Evolutionary conservation across 2,113 vertebrate species (phyloP).

Genomic region (Aleadryas rufinucha): DNA sequence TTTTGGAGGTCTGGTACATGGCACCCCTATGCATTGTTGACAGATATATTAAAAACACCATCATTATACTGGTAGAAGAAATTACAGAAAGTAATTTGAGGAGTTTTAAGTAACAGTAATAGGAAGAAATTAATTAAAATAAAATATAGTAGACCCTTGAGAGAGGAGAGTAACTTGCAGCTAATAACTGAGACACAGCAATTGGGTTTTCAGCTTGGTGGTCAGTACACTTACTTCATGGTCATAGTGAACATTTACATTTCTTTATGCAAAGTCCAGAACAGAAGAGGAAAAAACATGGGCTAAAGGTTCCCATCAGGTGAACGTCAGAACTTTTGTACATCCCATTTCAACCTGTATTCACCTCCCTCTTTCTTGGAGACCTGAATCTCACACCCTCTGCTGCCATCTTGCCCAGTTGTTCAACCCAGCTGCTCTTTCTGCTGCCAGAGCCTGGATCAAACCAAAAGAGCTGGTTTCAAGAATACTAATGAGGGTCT

Average conservation of each 20-base stretch:
- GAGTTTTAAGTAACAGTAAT: not conserved
- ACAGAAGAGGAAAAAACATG: not conserved
- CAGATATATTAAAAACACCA: not conserved
- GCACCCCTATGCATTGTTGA: not conserved
- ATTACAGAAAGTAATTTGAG: not conserved
- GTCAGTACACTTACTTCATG: not conserved
- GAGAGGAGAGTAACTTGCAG: not conserved
- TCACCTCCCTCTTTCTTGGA: not conserved
- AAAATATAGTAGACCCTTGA: not conserved
- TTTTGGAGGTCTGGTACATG: not conserved
- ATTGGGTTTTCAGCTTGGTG: not conserved
- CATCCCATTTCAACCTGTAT: not conserved
- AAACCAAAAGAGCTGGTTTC: not conserved
- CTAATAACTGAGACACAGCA: not conserved
- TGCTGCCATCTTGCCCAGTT: not conserved
- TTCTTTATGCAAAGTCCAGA: not conserved
- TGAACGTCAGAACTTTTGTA: not conserved
- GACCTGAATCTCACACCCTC: not conserved
- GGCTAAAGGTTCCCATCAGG: not conserved
- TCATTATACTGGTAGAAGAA: not conserved
- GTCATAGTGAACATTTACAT: not conserved
- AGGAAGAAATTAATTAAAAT: not conserved
- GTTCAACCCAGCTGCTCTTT: not conserved
- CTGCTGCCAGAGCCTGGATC: not conserved
- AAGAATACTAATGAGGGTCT: not conserved